Conservation (phyloP, 1,140 invertebrate species). For the Trachymyrmex cornetzi region DNA sequence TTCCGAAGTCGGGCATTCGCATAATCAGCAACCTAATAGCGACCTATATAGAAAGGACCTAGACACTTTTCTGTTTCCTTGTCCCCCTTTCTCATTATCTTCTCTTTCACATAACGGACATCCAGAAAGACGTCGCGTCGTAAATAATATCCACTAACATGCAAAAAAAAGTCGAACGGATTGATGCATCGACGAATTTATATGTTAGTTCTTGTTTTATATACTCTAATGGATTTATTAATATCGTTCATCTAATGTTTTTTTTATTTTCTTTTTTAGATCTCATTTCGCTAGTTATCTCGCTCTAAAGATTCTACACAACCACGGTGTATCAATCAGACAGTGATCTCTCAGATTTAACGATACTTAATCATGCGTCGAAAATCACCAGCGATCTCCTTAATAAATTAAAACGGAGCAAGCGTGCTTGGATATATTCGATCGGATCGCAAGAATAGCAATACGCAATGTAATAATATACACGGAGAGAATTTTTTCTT, state of each 20-base stretch:
- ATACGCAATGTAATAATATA: background rate
- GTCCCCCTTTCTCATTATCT: conserved; percentile 40
- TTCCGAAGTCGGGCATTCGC: conserved; percentile 75
- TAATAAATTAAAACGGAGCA: conserved; percentile 8
- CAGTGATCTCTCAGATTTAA: background rate
- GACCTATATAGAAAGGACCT: conserved; percentile 70
- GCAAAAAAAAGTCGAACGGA: background rate
- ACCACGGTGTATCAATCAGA: background rate
- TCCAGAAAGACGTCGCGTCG: background rate
- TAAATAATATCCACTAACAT: background rate
- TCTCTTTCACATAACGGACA: conserved; percentile 6
- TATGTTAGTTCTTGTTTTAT: background rate
- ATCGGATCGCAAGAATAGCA: background rate
- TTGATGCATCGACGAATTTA: background rate
- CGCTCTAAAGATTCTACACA: background rate
- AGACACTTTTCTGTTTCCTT: conserved; percentile 43
- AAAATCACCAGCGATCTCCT: background rate
- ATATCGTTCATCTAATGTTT: background rate
- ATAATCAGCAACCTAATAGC: conserved; percentile 77
- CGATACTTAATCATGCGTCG: background rate
- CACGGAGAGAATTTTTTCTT: too few species aligned
- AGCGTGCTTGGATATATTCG: background rate
- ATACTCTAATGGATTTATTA: background rate
- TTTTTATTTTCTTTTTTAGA: background rate
- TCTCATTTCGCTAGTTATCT: background rate